Base-by-base conservation (phyloP, 1,140 invertebrate genomes). In the Zaprionus vittiger region DNA sequence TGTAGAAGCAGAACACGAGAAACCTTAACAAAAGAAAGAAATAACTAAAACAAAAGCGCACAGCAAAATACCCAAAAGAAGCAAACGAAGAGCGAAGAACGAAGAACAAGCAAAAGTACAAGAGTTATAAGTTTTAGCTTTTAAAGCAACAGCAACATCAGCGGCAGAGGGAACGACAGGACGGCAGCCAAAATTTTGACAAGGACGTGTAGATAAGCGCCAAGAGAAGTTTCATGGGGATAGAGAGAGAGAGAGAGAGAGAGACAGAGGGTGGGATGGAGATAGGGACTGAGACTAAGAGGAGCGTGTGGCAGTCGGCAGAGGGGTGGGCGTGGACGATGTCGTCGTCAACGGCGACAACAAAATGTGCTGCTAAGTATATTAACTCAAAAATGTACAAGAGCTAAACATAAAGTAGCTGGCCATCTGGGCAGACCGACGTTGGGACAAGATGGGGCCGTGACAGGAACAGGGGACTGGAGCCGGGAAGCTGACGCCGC, bases 351-450 rank as follows among this genome's bases (percentile, higher is more conserved):
- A 77, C 67, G 77, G 61, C 54, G 63, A 80, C 67, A 89, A 73
- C 81, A 79, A 81, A 87, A 89, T 83, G 84, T 89, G 78, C 81
- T 87, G 85, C 85, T 90, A 79, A 84, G 81, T 85, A 81, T 90
- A 81, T 87, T 81, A 90, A 90, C 84, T 87, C 81, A 84, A 78
- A 89, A 89, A 83, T 83, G 77, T 77, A 86, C 80, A 86, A 87
- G 81, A 83, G 83, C 79, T 77, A 74, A 80, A 80, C 83, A 83
- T 77, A 85, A 81, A 83, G 72, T 79, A 77, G 76, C 83, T 59
- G n/a, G 38, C 62, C 70, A 62, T 41, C 59, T 74, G 57, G 54
- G 57, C 61, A 31, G 57, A 38, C 15, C 20, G 41, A 38, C 1
- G 14, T 47, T 26, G 28, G 22, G n/a, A 47, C 15, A 7, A 24